These are phyloP conservation scores for Octodonta nipae DNA, from an alignment of 2,888 invertebrate species.

Conservation along the genomic window DNA sequence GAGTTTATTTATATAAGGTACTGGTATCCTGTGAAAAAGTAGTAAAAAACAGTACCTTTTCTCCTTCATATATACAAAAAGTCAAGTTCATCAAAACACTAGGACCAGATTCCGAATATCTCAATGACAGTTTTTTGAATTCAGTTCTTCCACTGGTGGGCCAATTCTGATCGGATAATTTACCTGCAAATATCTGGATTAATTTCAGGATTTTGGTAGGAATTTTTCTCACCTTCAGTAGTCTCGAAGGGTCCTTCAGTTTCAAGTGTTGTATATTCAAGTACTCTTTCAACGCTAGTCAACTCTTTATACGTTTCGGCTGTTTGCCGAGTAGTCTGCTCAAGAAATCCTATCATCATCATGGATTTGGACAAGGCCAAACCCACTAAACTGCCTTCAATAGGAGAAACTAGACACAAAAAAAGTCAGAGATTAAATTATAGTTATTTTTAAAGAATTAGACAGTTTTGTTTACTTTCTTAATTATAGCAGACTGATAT, in stretches of 20 bases:
- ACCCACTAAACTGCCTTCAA: conserved; percentile 24
- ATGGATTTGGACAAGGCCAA: conserved; percentile 19
- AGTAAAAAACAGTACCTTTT: too few species aligned
- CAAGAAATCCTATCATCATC: conserved; percentile 52
- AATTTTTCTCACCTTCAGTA: conserved; percentile 24
- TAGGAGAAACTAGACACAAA: too few species aligned
- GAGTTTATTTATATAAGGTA: too few species aligned
- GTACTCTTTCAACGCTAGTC: conserved; percentile 61
- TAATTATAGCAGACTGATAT: too few species aligned
- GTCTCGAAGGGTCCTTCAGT: conserved; percentile 54
- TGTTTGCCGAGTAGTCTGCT: conserved; percentile 65
- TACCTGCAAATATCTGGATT: conserved; percentile 4
- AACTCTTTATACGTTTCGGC: conserved; percentile 63
- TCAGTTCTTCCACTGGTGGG: conserved; percentile 45
- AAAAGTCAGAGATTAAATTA: too few species aligned
- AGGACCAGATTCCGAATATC: conserved; percentile 47
- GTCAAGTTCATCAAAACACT: conserved; percentile 56
- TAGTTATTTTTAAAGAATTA: too few species aligned
- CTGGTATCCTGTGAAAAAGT: too few species aligned
- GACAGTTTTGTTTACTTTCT: too few species aligned
- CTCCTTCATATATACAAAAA: conserved; percentile 46
- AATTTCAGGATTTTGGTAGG: conserved; percentile 19
- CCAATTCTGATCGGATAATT: conserved; percentile 42
- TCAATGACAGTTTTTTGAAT: conserved; percentile 47
- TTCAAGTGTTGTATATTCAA: conserved; percentile 67